phyloP scores from a whole-genome alignment of 2,888 invertebrate species.

The Vanessa cardui region DNA sequence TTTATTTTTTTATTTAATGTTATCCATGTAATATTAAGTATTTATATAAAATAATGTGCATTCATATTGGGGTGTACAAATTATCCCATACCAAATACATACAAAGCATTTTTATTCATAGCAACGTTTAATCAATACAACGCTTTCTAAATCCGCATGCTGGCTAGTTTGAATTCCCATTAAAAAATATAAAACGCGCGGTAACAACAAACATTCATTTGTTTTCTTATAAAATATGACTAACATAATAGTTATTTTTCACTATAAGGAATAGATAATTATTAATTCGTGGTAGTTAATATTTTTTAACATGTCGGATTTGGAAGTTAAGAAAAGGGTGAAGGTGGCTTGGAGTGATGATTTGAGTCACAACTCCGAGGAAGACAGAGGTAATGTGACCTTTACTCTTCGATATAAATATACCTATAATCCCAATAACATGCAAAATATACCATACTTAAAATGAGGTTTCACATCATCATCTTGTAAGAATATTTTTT shows the following conservation, averaged over 20 bases:
- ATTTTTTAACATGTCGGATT: constrained; percentile 42
- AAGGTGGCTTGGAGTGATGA: constrained; percentile 79
- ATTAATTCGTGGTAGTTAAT: neutral
- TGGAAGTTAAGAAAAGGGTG: constrained; percentile 46
- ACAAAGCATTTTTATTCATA: neutral
- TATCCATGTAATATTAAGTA: neutral
- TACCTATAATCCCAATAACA: neutral
- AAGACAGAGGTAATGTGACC: constrained; percentile 67
- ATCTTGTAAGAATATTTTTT: no score
- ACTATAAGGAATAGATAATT: neutral
- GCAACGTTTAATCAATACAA: constrained; percentile 24
- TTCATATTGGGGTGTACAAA: no score
- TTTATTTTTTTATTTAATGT: no score
- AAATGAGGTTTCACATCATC: neutral
- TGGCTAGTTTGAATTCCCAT: neutral
- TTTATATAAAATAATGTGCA: neutral
- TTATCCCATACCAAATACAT: neutral
- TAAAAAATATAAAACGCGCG: neutral
- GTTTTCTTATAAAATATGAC: constrained; percentile 39
- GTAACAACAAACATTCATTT: constrained; percentile 29
- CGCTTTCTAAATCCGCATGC: neutral
- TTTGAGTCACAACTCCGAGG: constrained; percentile 76
- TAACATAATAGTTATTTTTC: neutral
- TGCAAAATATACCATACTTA: no score
- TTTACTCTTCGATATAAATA: neutral